Evolutionary conservation across 2,888 invertebrate genomes (phyloP).

Genomic region (Trichopria drosophilae): DNA sequence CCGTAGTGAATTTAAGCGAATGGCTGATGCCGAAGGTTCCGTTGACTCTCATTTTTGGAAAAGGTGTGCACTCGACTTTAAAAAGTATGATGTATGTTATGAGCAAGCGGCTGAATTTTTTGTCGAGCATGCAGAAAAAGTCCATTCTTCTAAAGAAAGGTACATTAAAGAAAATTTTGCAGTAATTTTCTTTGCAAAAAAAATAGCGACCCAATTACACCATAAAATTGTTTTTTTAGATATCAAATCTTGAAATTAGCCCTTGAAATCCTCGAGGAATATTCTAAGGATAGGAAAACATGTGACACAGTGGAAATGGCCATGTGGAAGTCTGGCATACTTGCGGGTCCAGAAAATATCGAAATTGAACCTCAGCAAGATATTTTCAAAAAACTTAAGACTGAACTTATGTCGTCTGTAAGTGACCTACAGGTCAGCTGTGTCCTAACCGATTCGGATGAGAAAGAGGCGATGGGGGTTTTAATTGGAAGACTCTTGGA

Average conservation of each 20-base stretch:
- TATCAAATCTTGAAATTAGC: slow-evolving; percentile 51
- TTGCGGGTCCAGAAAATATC: slow-evolving; percentile 49
- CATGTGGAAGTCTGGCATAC: slow-evolving; percentile 57
- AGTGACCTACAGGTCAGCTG: slow-evolving; percentile 44
- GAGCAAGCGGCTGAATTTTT: slow-evolving; percentile 69
- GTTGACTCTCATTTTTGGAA: slow-evolving; percentile 60
- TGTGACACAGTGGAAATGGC: slow-evolving; percentile 53
- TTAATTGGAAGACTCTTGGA: slow-evolving; percentile 64
- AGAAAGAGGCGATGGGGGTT: slow-evolving; percentile 43
- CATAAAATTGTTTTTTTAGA: slow-evolving; percentile 30
- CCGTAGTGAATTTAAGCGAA: slow-evolving; percentile 57
- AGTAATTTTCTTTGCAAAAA: not conserved
- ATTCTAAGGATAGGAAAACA: slow-evolving; percentile 42
- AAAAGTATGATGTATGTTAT: slow-evolving; percentile 65
- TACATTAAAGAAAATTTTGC: slow-evolving; percentile 30
- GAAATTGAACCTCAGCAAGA: slow-evolving; percentile 39
- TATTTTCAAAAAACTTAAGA: slow-evolving; percentile 48
- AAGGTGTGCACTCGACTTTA: slow-evolving; percentile 67
- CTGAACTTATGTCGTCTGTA: slow-evolving; percentile 47
- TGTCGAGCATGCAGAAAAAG: slow-evolving; percentile 62
- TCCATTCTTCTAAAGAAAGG: slow-evolving; percentile 53
- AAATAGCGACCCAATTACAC: slow-evolving; percentile 2
- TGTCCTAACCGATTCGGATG: slow-evolving; percentile 40
- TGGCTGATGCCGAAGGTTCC: slow-evolving; percentile 54
- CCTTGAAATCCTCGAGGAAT: slow-evolving; percentile 46